Evolutionary conservation across 35 echinoderm and acorn worm species (phyloP).

Genomic region (Eucidaris tribuloides): DNA sequence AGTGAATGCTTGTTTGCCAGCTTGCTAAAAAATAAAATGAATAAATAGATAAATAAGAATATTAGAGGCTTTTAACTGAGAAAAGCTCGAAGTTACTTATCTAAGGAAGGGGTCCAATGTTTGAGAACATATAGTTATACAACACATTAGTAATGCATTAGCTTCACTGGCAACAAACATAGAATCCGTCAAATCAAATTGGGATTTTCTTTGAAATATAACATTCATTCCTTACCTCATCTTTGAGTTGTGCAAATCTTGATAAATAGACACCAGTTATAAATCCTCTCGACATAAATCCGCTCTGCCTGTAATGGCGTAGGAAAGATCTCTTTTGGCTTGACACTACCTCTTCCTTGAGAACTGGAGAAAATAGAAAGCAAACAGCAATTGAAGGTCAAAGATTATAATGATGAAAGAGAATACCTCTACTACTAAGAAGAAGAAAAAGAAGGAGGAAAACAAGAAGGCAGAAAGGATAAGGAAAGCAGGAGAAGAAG

Average conservation of each 20-base stretch:
- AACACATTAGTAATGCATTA: no score
- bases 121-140: not conserved
- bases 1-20: no score
- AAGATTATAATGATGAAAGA: no score
- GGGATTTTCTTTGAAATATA: no score
- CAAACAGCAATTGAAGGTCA: no score
- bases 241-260: slow-evolving; percentile 5
- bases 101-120: not conserved
- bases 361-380: not conserved
- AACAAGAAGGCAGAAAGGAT: not conserved
- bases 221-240: not conserved
- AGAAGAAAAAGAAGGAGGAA: not conserved
- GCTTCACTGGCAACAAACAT: no score
- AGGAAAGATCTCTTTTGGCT: not conserved
- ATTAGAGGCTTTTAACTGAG: not conserved
- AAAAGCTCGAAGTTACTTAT: no score
- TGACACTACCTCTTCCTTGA: slow-evolving; percentile 6
- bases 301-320: not conserved
- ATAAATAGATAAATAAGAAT: not conserved
- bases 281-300: not conserved
- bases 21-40: not conserved
- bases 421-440: not conserved
- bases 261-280: not conserved
- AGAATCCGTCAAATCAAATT: not conserved
- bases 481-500: no score